Base-by-base conservation (phyloP, 2,888 invertebrate species). In the Drosophila setosimentum region DNA sequence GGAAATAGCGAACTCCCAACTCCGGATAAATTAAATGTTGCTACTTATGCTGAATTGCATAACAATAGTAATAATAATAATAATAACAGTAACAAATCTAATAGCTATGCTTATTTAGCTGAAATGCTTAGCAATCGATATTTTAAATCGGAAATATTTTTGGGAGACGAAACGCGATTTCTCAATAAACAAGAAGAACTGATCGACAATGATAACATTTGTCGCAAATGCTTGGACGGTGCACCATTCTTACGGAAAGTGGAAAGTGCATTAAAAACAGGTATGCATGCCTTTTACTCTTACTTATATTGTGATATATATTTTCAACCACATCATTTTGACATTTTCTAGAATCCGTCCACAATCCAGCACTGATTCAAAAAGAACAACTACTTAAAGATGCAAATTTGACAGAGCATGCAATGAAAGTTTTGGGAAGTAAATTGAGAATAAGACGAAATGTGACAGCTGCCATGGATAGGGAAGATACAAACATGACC, bases 111-210 rank as follows among this genome's bases (percentile, higher is more conserved):
- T 2, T 98, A 98, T 91, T 94, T 98, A 55, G 97, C 97, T 0
- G 98, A 98, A 93, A 95, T 97, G 93, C 96, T 98, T 89, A 95
- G 97, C 88, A 95, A 96, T 82, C 94, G 95, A 40, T 94, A 95
- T 5, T 93, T 95, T 6, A 95, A 95, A 45, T 94, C 95, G 0
- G 96, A 96, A 88, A 93, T 97, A 37, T 95, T 97, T 84, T 93
- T 97, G 76, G 97, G 97, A 0, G 97, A 97, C 87, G 95, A 95
- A 0, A 94, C 80, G 55, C 86, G 93, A 32, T 92, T 91, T 66
- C 83, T 85, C 21, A 88, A 85, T 32, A 86, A 91, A 42, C 75
- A 76, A 13, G 90, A 88, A 45, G 76, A 77, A 11, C 73, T 83
- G 0, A 65, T 78, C 32, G 89, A 88, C 27, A 84, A 88, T 33